These are phyloP conservation scores for Uropsilus gracilis DNA, from an alignment of 2,113 vertebrate species.

Conservation along the genomic window DNA sequence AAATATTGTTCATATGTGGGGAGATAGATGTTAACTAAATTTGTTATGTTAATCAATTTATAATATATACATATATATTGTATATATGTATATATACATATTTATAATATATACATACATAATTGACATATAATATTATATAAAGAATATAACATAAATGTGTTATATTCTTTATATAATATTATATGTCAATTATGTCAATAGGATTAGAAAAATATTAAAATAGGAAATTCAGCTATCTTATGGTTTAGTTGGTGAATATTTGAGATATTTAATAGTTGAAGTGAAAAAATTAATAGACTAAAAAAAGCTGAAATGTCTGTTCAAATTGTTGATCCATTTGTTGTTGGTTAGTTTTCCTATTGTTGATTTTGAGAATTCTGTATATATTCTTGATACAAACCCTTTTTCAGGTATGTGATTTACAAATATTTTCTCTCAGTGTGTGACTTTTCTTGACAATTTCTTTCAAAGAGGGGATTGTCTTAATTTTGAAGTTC, in stretches of 20 bases:
- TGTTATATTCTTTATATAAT: not conserved
- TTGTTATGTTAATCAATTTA: not conserved
- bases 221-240: not conserved
- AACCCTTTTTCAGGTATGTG: too few relatives aligned
- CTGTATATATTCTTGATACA: too few relatives aligned
- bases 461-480: not conserved
- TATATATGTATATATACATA: not conserved
- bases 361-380: not conserved
- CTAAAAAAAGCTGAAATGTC: not conserved
- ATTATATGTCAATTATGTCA: not conserved
- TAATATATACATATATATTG: not conserved
- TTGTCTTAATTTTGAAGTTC: not conserved
- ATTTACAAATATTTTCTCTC: not conserved
- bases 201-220: not conserved
- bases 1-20: not conserved
- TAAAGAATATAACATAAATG: not conserved
- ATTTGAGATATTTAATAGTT: not conserved
- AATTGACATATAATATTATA: not conserved
- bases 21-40: not conserved
- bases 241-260: not conserved
- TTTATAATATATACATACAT: not conserved
- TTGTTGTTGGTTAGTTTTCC: not conserved
- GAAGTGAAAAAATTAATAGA: constrained; percentile 25
- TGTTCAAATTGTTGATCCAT: not conserved
- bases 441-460: not conserved